Percentiles rank a stretch among this genome's conserved stretches.
Conservation (phyloP, 1,140 invertebrate genomes). For the Agrilus planipennis region DNA sequence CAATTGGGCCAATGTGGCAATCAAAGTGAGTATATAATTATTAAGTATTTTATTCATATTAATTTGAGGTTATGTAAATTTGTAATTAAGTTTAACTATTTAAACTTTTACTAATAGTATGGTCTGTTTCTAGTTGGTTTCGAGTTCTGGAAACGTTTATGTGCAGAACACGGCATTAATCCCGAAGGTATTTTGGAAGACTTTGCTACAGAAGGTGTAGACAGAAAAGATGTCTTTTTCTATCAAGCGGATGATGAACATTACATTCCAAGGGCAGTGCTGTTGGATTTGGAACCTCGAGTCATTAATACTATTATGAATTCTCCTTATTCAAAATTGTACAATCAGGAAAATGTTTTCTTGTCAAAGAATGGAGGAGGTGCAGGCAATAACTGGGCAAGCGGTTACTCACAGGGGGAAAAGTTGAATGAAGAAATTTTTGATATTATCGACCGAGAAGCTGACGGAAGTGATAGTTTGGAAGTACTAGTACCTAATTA, state of each 20-base stretch:
- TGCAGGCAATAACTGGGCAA: constrained; percentile 99
- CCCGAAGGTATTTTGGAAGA: constrained; percentile 91
- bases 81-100: too few relatives aligned
- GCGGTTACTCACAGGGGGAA: constrained; percentile 88
- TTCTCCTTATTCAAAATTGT: constrained; percentile 90
- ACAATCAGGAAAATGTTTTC: constrained; percentile 98
- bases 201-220: constrained; percentile 80
- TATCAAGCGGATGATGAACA: constrained; percentile 99
- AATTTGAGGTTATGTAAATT: too few relatives aligned
- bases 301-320: constrained; percentile 96
- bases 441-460: constrained; percentile 97
- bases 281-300: constrained; percentile 93
- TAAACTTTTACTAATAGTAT: too few relatives aligned
- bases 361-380: constrained; percentile 96
- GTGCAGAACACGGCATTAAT: constrained; percentile 95
- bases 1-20: constrained; percentile 99
- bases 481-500: constrained; percentile 62
- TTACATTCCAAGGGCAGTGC: constrained; percentile 92
- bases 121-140: constrained; percentile 89
- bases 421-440: constrained; percentile 94
- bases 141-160: constrained; percentile 99
- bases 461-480: constrained; percentile 95
- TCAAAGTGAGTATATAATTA: constrained; percentile 64
- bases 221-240: constrained; percentile 98
- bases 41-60: too few relatives aligned